Evolutionary conservation across 2,888 invertebrate species (phyloP).

Genomic region (Aphidoletes aphidimyza): DNA sequence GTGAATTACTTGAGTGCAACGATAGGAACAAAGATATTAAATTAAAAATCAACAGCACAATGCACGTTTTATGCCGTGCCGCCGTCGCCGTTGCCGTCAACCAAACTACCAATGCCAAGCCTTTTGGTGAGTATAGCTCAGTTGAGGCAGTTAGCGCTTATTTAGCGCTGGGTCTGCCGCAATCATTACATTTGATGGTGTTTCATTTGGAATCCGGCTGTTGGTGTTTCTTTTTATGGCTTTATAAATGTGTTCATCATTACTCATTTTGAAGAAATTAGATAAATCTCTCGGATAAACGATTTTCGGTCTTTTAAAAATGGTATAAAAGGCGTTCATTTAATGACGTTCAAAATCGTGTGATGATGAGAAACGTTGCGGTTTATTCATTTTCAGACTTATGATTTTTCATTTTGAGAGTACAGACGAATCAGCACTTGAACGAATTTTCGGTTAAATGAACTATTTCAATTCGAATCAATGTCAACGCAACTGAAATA

Average conservation of each 20-base stretch:
- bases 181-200: neutral
- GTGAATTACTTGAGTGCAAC: slow-evolving; percentile 44
- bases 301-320: neutral
- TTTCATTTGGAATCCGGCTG: neutral
- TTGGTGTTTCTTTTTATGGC: slow-evolving; percentile 39
- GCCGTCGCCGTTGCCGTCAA: too few species aligned
- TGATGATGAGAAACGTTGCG: slow-evolving; percentile 37
- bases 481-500: slow-evolving; percentile 8
- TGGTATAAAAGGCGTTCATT: slow-evolving; percentile 7
- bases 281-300: slow-evolving; percentile 50
- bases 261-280: slow-evolving; percentile 50
- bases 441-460: neutral
- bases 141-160: neutral
- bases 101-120: too few species aligned
- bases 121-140: neutral
- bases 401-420: neutral
- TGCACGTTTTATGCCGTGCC: slow-evolving; percentile 1
- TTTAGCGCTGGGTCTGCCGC: neutral
- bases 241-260: slow-evolving; percentile 53
- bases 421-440: neutral
- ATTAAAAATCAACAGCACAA: slow-evolving; percentile 48
- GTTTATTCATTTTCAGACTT: neutral
- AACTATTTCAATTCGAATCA: slow-evolving; percentile 5
- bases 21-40: slow-evolving; percentile 35
- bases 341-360: slow-evolving; percentile 15